Percentiles rank a stretch among this genome's conserved stretches.
These are phyloP conservation scores for Phocides pigmalion DNA, from an alignment of 1,140 invertebrate genomes.

Conservation along the genomic window DNA sequence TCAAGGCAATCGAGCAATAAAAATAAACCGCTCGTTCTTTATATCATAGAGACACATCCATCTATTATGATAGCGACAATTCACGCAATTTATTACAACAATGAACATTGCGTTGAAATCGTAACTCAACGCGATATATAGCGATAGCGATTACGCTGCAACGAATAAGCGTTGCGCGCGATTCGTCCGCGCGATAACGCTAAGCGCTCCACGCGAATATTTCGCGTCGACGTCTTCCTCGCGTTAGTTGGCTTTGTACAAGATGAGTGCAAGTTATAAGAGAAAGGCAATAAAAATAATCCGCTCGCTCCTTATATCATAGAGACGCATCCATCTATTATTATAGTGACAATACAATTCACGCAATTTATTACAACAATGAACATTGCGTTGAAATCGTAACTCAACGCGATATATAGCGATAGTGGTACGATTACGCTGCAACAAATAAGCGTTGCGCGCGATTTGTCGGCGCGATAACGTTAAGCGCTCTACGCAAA, in stretches of 20 bases:
- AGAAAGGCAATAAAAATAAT: background rate
- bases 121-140: conserved; percentile 4
- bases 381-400: conserved; percentile 29
- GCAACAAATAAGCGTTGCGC: conserved; percentile 64
- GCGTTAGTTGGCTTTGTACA: conserved; percentile 63
- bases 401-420: conserved; percentile 21
- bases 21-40: background rate
- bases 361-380: background rate
- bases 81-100: conserved; percentile 1
- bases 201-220: conserved; percentile 71
- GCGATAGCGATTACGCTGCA: conserved; percentile 47
- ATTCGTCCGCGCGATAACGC: conserved; percentile 66
- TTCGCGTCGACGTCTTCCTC: conserved; percentile 62
- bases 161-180: conserved; percentile 66
- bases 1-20: too few species aligned
- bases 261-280: conserved; percentile 33
- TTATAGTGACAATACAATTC: conserved; percentile 19
- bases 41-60: conserved; percentile 20
- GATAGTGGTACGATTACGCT: conserved; percentile 44
- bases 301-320: background rate
- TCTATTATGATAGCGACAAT: conserved; percentile 21
- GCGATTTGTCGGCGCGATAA: conserved; percentile 68
- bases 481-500: conserved; percentile 69
- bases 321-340: conserved; percentile 24
- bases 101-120: conserved; percentile 24